Evolutionary conservation across 2,797 vertebrate species (phyloP).

Genomic region (Phrynocephalus forsythii): DNA sequence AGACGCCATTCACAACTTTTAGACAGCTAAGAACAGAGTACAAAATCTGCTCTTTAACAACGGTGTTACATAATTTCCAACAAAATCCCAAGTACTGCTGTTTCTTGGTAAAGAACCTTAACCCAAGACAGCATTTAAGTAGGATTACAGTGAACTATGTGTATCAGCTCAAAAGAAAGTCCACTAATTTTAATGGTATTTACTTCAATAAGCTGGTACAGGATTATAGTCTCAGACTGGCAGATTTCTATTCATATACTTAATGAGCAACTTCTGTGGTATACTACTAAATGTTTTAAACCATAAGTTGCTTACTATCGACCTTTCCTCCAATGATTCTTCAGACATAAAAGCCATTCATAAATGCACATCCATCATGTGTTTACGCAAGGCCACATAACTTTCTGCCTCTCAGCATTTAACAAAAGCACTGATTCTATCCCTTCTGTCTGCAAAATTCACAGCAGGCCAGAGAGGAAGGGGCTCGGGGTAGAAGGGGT

Average conservation of each 20-base stretch:
- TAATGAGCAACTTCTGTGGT: conserved; percentile 18
- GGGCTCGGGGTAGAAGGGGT: background rate
- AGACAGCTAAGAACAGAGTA: background rate
- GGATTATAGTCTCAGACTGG: background rate
- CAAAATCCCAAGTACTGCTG: background rate
- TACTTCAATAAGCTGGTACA: background rate
- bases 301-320: conserved; percentile 7
- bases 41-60: background rate
- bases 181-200: background rate
- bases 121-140: background rate
- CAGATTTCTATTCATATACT: conserved; percentile 56
- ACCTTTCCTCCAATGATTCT: conserved; percentile 48
- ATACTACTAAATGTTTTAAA: conserved; percentile 49
- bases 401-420: background rate
- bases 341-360: conserved; percentile 28
- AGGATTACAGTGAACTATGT: background rate
- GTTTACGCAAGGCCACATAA: background rate
- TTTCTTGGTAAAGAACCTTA: background rate
- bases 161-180: background rate
- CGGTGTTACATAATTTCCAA: background rate
- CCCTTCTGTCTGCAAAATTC: fast-evolving
- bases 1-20: conserved; percentile 8
- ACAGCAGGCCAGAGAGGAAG: background rate
- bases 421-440: background rate
- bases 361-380: background rate